Base-by-base conservation (phyloP, 2,797 vertebrate genomes). In the Clarias pachynema region DNA sequence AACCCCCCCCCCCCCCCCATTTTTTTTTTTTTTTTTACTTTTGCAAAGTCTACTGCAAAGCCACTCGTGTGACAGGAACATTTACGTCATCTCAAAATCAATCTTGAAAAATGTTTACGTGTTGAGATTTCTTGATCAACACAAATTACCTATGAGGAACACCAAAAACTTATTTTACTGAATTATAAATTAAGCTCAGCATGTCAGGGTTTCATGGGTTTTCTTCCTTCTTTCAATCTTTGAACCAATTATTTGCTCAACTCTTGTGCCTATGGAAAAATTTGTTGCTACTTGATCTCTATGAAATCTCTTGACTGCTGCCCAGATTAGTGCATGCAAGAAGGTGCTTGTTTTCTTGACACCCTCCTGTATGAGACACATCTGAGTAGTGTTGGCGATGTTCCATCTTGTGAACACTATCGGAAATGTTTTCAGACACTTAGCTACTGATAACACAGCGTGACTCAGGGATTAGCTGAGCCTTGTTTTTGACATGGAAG, bases 261-360 rank as follows among this genome's bases (percentile, higher is more conserved):
- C 89, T 89, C 87, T 79, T 88, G 89, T 89, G 89, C 89, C 87
- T 89, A 81, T 78, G 65, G 83, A 83, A 81, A 60, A 84, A 75
- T 82, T 87, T 74, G 57, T 68, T 70, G 26, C 29, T 70, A 79
- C 60, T 81, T 84, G 87, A 87, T 89, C 53, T 86, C 75, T 70
- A 31, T 79, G 26, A 49, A 62, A 65, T 74, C 34, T 75, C 1
- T 81, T 56, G 60, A 75, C 60, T 56, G 44, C 20, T 34, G 18
- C 24, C 31, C 75, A 44, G 26, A 62, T 70, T 60, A 9, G 57
- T 26, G 57, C 65, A 82, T 83, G 18, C 16, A 26, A 44, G 60
- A 56, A n/a, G 40, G 69, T 65, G 2, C 1, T 29, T 37, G 6
- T 74, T 73, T 73, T 34, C 53, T 20, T 81, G 59, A 29, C 34